These are phyloP conservation scores for Dipodomys stephensi DNA, from an alignment of 2,113 vertebrate species.

Conservation along the genomic window DNA sequence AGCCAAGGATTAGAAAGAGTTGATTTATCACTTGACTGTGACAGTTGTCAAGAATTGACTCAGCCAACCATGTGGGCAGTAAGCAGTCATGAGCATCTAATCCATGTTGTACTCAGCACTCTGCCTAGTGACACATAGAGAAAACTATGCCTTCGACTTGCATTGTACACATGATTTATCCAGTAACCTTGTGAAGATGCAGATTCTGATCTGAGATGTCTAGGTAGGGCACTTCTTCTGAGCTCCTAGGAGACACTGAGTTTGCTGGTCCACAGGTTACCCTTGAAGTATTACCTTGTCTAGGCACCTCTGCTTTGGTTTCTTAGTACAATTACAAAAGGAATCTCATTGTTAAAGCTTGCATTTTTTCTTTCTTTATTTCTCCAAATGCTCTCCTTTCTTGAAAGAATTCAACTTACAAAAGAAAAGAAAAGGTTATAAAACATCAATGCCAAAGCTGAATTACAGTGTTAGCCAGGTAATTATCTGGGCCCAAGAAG, in stretches of 20 bases:
- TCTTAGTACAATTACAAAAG: neutral
- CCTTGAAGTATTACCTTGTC: neutral
- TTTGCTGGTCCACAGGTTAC: neutral
- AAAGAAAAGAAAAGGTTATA: slow-evolving; percentile 36
- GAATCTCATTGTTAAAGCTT: neutral
- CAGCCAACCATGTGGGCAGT: neutral
- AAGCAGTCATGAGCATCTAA: neutral
- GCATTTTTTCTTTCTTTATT: slow-evolving; percentile 12
- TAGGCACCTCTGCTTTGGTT: neutral
- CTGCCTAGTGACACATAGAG: neutral
- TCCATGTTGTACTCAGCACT: neutral
- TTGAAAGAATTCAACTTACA: slow-evolving; percentile 43
- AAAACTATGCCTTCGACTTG: neutral
- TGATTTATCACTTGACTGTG: neutral
- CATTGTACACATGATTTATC: neutral
- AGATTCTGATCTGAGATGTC: neutral
- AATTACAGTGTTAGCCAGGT: slow-evolving; percentile 55
- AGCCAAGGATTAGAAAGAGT: neutral
- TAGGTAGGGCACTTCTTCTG: neutral
- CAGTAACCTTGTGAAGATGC: neutral
- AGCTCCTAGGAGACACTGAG: neutral
- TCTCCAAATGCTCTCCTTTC: neutral
- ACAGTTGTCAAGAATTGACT: neutral
- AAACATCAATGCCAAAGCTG: slow-evolving; percentile 61
- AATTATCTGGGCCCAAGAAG: slow-evolving; percentile 75